Conservation (phyloP, 2,888 invertebrate species). For the Drosophila antonietae region DNA sequence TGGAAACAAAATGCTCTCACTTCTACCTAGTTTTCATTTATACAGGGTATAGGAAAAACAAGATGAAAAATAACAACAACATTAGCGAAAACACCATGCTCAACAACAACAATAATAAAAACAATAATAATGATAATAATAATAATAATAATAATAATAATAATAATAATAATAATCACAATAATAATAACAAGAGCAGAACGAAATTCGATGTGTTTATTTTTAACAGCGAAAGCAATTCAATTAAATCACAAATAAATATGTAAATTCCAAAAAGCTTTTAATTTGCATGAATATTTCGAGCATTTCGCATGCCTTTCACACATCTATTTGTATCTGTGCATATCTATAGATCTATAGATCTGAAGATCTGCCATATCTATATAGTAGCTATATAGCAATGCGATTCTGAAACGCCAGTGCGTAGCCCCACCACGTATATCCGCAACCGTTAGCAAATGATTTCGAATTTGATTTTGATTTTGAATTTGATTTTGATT, state of each 20-base stretch:
- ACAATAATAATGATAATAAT: background rate
- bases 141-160: conserved; percentile 1
- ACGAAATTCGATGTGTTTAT: conserved; percentile 55
- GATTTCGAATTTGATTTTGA: conserved; percentile 4
- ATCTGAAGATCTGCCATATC: background rate
- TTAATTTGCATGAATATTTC: conserved; percentile 52
- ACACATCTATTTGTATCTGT: conserved; percentile 18
- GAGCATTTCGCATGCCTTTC: conserved; percentile 29
- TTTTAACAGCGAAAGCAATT: conserved; percentile 71
- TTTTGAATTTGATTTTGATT: conserved; percentile 29
- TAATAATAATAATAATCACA: conserved; percentile 5
- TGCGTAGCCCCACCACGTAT: conserved; percentile 15
- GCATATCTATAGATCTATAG: conserved; percentile 2
- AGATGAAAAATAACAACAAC: background rate
- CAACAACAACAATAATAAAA: background rate
- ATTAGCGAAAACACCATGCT: background rate
- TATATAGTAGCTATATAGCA: background rate
- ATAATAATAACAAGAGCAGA: conserved; percentile 31
- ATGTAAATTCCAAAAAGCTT: conserved; percentile 68
- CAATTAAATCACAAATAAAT: conserved; percentile 79
- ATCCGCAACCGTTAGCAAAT: conserved; percentile 16
- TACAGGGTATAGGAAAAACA: background rate
- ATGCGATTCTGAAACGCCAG: background rate
- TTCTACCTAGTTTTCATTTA: background rate
- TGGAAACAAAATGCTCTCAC: background rate